Evolutionary conservation across 2,888 invertebrate species (phyloP), one percentile per base, ranked within the genome.

Genomic region (Biston betularia): DNA sequence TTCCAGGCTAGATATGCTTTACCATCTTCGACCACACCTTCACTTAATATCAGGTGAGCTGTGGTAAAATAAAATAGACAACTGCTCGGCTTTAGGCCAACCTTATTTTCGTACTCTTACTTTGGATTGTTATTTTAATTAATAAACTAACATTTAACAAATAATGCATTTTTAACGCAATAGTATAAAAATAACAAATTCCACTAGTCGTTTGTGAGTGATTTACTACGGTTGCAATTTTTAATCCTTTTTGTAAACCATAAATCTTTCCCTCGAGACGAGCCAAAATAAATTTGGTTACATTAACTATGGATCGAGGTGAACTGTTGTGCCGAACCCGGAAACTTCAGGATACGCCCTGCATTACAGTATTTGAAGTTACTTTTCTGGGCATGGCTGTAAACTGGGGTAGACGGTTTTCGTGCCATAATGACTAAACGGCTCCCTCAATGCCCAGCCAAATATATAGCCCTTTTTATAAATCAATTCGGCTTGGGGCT

Each of bases 231-330:
- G 42, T 33, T 54, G 54, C 42, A 54, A 7, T 54, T 54, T 54
- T 40, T 54, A 62, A 54, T 54, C 61, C 54, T 56, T 34, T 56
- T 63, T 49, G 42, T 12, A 24, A 15, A 50, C 40, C 34, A 64
- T 58, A 64, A 64, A 64, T 58, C 58, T 48, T 35, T 58, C 53
- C 59, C 49, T 35, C n/a, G 60, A 48, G 65, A 60, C 5, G 48
- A 46, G 64, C 54, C 65, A 50, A 65, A 60, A 65, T 65, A 65
- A 65, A 60, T 59, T 54, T 55, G 48, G 15, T 24, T 12, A 59
- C 46, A 65, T 65, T 55, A 65, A 60, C 49, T 55, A 65, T 65
- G 59, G 44, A 65, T 60, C 24, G 59, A 65, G 53, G 65, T 54
- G 40, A 58, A 48, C 50, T 52, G 45, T 38, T 60, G 56, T 55